Conservation (phyloP, 92 coral and sea anemone genomes). For the Umimayanthus kanabou region DNA sequence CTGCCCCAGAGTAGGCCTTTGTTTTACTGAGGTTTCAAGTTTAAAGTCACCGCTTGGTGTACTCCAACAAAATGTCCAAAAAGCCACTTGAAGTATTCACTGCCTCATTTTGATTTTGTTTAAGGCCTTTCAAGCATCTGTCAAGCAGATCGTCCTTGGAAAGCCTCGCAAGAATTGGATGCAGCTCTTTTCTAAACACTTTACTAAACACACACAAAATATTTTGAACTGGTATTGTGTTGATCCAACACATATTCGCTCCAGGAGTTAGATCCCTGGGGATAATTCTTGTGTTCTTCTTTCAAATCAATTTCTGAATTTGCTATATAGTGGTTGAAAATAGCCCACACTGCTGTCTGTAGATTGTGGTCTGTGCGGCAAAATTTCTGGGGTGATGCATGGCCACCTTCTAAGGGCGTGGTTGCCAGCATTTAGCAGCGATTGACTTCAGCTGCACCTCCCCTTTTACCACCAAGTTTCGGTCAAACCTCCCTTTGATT, state of each 20-base stretch:
- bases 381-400: neutral
- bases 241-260: constrained; percentile 61
- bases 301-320: constrained; percentile 20
- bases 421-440: neutral
- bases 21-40: too few species aligned
- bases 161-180: too few species aligned
- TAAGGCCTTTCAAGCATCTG: too few species aligned
- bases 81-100: too few species aligned
- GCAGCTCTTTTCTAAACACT: too few species aligned
- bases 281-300: constrained; percentile 51
- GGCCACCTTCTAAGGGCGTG: neutral
- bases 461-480: too few species aligned
- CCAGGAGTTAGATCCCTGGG: constrained; percentile 48
- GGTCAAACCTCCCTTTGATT: too few species aligned
- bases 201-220: constrained; percentile 50
- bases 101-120: constrained; percentile 67
- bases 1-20: too few species aligned
- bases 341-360: too few species aligned
- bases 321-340: constrained; percentile 43
- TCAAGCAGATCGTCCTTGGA: too few species aligned
- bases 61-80: too few species aligned
- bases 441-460: neutral
- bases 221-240: constrained; percentile 7
- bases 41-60: too few species aligned
- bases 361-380: neutral